Evolutionary conservation across 1,140 invertebrate species (phyloP), one percentile per base, ranked within the genome.

Genomic region (Drosophila erecta): DNA sequence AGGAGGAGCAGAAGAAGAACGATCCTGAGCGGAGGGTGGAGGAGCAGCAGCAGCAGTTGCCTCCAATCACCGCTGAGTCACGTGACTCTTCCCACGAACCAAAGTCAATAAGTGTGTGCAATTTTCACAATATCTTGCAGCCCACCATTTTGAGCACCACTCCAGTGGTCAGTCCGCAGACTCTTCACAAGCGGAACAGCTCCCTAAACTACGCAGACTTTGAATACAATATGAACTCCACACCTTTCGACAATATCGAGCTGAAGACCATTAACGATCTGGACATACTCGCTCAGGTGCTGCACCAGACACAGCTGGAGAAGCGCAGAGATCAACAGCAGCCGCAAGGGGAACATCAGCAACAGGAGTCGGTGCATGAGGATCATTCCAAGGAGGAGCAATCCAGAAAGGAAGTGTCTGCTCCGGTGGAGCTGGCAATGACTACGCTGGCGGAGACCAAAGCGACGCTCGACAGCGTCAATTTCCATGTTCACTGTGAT

Each of bases 221-320:
- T 93, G 97, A 98, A 92, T 95, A 96, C 90, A 96, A 97, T 90
- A 83, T 86, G 84, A 97, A 96, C 50, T 97, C 96, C 15, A 97
- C 96, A 91, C 97, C 97, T 1, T 98, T 98, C 93, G 97, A 98
- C 93, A 97, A 97, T 93, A 95, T 97, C 92, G 97, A 97, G 93
- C 90, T 98, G 30, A 97, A 98, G 93, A 97, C 96, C 38, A 96
- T 98, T 43, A 97, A 98, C 93, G 97, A 97, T 91, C 95, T 97
- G 93, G 96, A 97, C 92, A 95, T 97, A 91, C 93, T 98, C 46
- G 96, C 96, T 5, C 95, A 96, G 92, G 94, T 96, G 27, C 78
- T 95, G 44, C 93, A 94, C 69, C 92, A 91, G 57, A 92, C 91
- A 8, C 86, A 92, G 57, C 46, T 90, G 55, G 62, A 59, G 24